These are phyloP conservation scores for Lordiphosa mommai DNA, from an alignment of 1,140 invertebrate genomes.

Conservation along the genomic window DNA sequence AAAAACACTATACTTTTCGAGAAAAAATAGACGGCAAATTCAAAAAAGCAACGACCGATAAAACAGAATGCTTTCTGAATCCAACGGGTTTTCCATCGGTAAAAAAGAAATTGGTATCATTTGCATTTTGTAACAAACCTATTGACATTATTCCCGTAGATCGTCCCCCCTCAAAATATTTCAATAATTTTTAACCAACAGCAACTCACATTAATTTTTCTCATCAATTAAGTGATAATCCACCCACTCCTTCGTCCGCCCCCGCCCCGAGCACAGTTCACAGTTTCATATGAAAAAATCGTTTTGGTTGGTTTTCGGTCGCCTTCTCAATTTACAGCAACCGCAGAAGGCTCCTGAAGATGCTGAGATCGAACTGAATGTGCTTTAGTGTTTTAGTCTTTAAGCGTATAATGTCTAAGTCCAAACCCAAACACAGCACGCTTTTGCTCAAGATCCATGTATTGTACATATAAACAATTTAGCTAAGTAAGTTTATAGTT, in stretches of 20 bases:
- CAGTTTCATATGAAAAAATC: conserved; percentile 35
- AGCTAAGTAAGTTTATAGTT: neutral
- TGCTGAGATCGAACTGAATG: conserved; percentile 28
- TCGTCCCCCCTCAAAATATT: too few species aligned
- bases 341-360: conserved; percentile 84
- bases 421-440: conserved; percentile 47
- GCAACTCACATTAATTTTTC: conserved; percentile 22
- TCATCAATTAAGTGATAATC: conserved; percentile 26
- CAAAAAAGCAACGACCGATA: too few species aligned
- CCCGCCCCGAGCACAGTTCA: conserved; percentile 23
- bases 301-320: conserved; percentile 84
- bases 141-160: too few species aligned
- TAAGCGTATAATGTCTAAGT: conserved; percentile 27
- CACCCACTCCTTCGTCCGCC: conserved; percentile 1
- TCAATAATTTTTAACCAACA: too few species aligned
- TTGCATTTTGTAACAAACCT: too few species aligned
- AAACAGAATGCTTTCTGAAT: too few species aligned
- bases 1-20: too few species aligned
- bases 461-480: conserved; percentile 45
- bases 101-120: too few species aligned
- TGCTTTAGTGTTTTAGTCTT: neutral
- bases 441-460: conserved; percentile 39
- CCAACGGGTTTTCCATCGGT: too few species aligned
- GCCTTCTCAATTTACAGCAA: conserved; percentile 89
- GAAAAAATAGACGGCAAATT: too few species aligned